These are phyloP conservation scores for Thereva unica DNA, from an alignment of 2,888 invertebrate genomes.

Conservation along the genomic window DNA sequence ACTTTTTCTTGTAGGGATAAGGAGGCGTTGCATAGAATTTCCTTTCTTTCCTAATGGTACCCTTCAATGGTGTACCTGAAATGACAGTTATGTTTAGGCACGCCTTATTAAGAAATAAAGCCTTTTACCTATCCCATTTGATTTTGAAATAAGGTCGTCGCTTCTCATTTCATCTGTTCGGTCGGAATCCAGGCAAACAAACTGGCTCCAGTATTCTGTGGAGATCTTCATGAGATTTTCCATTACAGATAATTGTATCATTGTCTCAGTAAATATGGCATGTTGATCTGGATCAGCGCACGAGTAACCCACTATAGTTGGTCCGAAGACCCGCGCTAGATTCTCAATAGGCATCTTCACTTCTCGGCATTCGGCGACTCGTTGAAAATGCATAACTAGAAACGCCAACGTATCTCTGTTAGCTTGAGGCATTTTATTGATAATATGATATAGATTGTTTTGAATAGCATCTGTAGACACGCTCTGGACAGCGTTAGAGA, in stretches of 20 bases:
- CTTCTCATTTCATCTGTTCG: constrained; percentile 38
- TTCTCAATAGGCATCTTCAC: constrained; percentile 92
- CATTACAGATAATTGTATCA: constrained; percentile 74
- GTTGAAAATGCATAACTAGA: constrained; percentile 87
- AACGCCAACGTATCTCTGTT: constrained; percentile 95
- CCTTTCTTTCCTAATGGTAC: constrained; percentile 53
- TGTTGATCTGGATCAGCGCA: constrained; percentile 71
- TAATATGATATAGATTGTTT: constrained; percentile 67
- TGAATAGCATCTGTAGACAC: constrained; percentile 66
- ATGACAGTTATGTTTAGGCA: constrained; percentile 24
- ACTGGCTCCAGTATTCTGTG: constrained; percentile 71
- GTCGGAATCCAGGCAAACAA: constrained; percentile 50
- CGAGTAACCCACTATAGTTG: constrained; percentile 90
- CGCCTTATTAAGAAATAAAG: background rate
- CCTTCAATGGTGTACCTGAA: constrained; percentile 54
- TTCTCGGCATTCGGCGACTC: constrained; percentile 78
- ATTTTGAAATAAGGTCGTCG: background rate
- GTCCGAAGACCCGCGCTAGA: constrained; percentile 89
- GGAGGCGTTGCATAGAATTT: constrained; percentile 54
- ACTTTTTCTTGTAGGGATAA: constrained; percentile 43
- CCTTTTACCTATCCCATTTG: background rate
- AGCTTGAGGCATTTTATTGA: constrained; percentile 84
- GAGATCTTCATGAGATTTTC: constrained; percentile 72
- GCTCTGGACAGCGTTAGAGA: constrained; percentile 59
- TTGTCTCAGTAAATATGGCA: constrained; percentile 76